These are phyloP conservation scores for Sebastes itinus DNA, from an alignment of 2,797 vertebrate species.

Conservation along the genomic window DNA sequence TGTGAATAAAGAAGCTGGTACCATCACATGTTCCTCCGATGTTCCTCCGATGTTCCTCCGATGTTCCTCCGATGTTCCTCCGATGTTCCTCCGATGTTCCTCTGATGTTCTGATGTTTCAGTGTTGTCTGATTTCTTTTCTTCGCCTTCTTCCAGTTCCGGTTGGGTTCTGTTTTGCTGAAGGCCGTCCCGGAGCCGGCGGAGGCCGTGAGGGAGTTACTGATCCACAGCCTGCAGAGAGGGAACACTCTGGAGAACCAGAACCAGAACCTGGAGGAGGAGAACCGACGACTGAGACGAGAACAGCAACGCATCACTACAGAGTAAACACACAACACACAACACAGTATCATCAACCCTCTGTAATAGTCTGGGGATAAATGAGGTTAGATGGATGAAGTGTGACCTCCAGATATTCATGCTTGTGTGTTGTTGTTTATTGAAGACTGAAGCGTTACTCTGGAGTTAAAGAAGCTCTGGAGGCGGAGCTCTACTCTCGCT, in stretches of 20 bases:
- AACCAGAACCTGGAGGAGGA: constrained; percentile 85
- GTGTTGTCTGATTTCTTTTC: no score
- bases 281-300: constrained; percentile 84
- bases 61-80: no score
- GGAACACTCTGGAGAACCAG: constrained; percentile 72
- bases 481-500: constrained; percentile 88
- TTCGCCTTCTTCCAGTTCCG: constrained; percentile 82
- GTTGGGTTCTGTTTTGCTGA: constrained; percentile 86
- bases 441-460: constrained; percentile 86
- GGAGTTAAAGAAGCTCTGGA: constrained; percentile 88
- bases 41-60: no score
- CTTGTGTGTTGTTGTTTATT: not conserved
- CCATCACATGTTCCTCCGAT: no score
- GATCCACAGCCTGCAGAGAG: constrained; percentile 81
- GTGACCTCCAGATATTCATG: not conserved
- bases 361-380: no score
- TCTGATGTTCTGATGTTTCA: no score
- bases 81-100: no score
- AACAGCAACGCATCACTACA: constrained; percentile 80
- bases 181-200: constrained; percentile 70
- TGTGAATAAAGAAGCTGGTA: no score
- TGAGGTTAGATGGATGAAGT: not conserved
- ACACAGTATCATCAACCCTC: no score
- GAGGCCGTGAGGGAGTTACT: constrained; percentile 85
- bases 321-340: constrained; percentile 75